Evolutionary conservation across 2,888 invertebrate species (phyloP).

Genomic region (Conops quadrifasciatus): DNA sequence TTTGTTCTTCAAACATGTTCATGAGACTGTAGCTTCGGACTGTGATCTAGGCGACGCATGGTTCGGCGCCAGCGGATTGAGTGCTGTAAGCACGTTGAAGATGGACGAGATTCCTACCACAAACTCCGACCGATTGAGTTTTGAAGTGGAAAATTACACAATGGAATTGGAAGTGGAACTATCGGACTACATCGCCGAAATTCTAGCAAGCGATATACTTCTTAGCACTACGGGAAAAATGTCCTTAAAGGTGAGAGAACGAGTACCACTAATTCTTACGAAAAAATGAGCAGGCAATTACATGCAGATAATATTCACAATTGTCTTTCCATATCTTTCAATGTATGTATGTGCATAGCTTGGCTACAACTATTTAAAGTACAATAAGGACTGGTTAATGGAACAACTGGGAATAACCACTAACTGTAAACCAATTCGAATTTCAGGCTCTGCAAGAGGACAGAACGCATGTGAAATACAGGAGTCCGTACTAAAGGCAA

Average conservation of each 20-base stretch:
- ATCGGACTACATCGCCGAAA: conserved; percentile 67
- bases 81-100: conserved; percentile 61
- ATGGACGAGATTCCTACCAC: conserved; percentile 56
- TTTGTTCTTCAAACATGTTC: conserved; percentile 70
- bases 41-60: conserved; percentile 46
- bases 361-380: conserved; percentile 75
- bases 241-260: conserved; percentile 64
- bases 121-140: conserved; percentile 57
- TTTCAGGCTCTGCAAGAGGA: conserved; percentile 60
- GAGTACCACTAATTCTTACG: not conserved
- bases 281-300: too few species aligned
- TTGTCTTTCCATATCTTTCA: conserved; percentile 33
- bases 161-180: conserved; percentile 65
- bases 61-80: conserved; percentile 50
- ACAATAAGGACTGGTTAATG: conserved; percentile 75
- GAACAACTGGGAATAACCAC: conserved; percentile 68
- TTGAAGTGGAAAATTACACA: conserved; percentile 58
- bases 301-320: not conserved
- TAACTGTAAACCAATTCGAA: conserved; percentile 57
- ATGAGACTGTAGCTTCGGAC: conserved; percentile 66
- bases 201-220: conserved; percentile 72
- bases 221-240: conserved; percentile 71
- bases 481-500: conserved; percentile 73
- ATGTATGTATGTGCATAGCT: conserved; percentile 65
- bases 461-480: conserved; percentile 60